Evolutionary conservation across 1,140 invertebrate genomes (phyloP), one percentile per base, ranked within the genome.

Genomic region (Agrilus planipennis): DNA sequence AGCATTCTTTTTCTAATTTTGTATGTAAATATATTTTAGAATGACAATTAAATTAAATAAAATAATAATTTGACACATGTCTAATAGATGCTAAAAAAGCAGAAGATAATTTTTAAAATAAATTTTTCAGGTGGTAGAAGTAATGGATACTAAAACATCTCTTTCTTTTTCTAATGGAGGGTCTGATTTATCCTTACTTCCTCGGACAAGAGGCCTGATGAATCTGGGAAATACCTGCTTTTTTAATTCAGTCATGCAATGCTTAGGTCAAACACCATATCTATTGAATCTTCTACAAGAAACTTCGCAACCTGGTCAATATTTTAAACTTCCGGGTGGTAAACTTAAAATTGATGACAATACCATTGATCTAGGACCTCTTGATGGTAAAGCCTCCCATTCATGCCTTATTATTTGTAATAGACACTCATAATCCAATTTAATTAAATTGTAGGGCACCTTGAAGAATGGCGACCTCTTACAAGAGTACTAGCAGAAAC

Each of bases 191-290:
- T 9, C 23, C 12, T 55, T 73, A 41, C 69, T 69, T n/a, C n/a
- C n/a, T 0, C 57, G 74, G 14, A 71, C 76, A 0, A 64, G 75
- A 67, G 87, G 87, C 10, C 63, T 91, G 34, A 63, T 64, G 23
- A 95, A 96, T 72, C 68, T 95, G 60, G 91, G 92, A 40, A 94
- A 95, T 58, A 95, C 91, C 1, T 96, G 92, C 62, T 97, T 93
- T 68, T 93, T 94, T 54, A 96, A 96, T 70, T 85, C 90, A 27
- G 88, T 95, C 3, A 76, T 95, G 68, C 92, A 97, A 61, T 86
- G 83, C 61, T 67, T 95, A 42, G 81, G 79, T 14, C 87, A 89
- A 60, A 92, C 89, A 11, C 82, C 84, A 15, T 84, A 79, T 60
- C 68, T 95, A 29, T 68, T 82, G 22, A 63, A 77, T 51, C 69